Percentiles rank a stretch among this genome's conserved stretches.
phyloP scores from a whole-genome alignment of 2,113 vertebrate genomes.

The Phodopus roborovskii region DNA sequence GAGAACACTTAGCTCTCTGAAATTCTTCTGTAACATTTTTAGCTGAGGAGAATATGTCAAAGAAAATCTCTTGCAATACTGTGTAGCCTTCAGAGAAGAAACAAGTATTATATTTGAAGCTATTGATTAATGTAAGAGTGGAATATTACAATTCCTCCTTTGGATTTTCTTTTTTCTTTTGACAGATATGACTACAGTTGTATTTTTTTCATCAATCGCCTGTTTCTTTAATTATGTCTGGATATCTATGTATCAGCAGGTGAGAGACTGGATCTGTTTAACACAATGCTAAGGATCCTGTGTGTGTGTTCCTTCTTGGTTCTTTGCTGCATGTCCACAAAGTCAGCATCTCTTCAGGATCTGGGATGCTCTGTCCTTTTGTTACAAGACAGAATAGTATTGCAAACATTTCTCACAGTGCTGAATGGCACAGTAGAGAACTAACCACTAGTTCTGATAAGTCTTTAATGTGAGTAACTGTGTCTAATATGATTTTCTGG shows the following conservation, averaged over 20 bases:
- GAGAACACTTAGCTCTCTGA: slow-evolving; percentile 42
- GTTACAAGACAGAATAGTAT: neutral
- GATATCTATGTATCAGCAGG: neutral
- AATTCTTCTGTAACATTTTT: slow-evolving; percentile 15
- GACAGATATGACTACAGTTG: neutral
- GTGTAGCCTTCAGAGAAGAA: neutral
- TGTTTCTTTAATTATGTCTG: neutral
- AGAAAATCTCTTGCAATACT: slow-evolving; percentile 1
- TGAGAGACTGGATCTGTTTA: neutral
- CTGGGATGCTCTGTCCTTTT: neutral
- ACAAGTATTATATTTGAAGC: neutral
- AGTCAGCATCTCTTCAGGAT: neutral
- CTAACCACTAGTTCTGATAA: neutral
- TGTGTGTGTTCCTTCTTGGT: neutral
- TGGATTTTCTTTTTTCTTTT: slow-evolving; percentile 9
- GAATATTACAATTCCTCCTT: slow-evolving; percentile 5
- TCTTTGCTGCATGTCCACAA: neutral
- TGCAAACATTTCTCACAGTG: neutral
- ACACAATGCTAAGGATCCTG: neutral
- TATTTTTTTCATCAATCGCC: slow-evolving; percentile 38
- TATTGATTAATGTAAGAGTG: neutral
- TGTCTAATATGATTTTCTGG: neutral
- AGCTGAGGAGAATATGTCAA: slow-evolving; percentile 52
- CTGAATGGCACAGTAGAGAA: neutral
- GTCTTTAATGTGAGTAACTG: neutral